phyloP scores from a whole-genome alignment of 2,797 vertebrate species.

The Artibeus jamaicensis region DNA sequence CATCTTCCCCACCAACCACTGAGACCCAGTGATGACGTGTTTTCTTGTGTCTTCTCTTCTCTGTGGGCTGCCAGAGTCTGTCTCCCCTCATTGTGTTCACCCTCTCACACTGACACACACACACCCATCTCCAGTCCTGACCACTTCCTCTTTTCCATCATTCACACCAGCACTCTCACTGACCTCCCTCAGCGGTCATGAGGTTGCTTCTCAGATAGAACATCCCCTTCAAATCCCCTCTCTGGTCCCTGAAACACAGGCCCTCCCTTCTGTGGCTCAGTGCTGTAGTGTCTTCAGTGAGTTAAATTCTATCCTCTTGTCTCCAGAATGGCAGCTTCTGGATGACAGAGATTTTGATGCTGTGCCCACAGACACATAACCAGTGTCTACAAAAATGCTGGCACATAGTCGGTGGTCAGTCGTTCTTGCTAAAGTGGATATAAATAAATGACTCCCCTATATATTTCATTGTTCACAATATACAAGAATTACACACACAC shows the following conservation, averaged over 20 bases:
- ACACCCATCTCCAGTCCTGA: neutral
- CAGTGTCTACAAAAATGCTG: neutral
- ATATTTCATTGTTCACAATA: too few species aligned
- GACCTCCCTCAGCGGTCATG: fast-evolving
- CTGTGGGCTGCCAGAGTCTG: neutral
- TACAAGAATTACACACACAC: neutral
- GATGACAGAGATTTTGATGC: neutral
- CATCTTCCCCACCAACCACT: too few species aligned
- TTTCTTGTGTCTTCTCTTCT: neutral
- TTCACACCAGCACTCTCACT: neutral
- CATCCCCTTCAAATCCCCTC: neutral
- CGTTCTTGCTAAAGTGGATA: neutral
- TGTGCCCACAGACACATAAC: fast-evolving
- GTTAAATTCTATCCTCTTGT: neutral
- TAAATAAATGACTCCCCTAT: neutral
- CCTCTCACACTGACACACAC: neutral
- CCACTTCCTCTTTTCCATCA: neutral
- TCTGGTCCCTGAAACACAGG: neutral
- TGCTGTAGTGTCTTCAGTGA: neutral
- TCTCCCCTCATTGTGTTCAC: too few species aligned
- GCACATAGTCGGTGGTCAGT: neutral
- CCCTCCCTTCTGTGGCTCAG: neutral
- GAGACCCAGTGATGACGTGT: neutral
- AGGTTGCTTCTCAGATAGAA: neutral
- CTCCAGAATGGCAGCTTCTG: neutral